A percentile compares a stretch with the other conserved stretches of the same genome.
phyloP scores from a whole-genome alignment of 2,797 vertebrate genomes.

The Chaetodon trifasciatus region DNA sequence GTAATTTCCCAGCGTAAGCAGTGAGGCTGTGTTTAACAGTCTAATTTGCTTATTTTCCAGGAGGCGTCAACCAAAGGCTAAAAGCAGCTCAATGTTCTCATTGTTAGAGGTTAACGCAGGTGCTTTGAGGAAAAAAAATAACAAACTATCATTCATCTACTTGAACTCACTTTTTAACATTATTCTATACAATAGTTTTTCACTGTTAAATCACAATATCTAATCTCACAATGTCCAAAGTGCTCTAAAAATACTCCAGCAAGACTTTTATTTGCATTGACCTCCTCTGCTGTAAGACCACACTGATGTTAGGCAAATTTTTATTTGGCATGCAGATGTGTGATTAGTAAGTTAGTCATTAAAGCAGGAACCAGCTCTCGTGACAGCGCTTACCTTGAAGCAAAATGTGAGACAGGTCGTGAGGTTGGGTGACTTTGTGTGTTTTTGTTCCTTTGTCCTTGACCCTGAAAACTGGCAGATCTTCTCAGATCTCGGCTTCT shows the following conservation, averaged over 20 bases:
- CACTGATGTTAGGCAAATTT: background rate
- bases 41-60: slow-evolving; percentile 88
- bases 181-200: background rate
- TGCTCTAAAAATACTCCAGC: background rate
- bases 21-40: slow-evolving; percentile 15
- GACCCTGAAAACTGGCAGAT: slow-evolving; percentile 52
- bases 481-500: slow-evolving; percentile 58
- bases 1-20: background rate
- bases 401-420: slow-evolving; percentile 72
- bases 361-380: background rate
- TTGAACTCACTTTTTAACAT: background rate
- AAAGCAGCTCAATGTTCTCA: slow-evolving; percentile 57
- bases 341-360: slow-evolving; percentile 25
- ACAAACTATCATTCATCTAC: background rate
- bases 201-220: background rate
- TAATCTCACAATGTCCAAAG: background rate
- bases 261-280: slow-evolving; percentile 2
- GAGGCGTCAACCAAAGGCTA: slow-evolving; percentile 47
- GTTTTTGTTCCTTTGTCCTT: slow-evolving; percentile 63
- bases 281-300: background rate
- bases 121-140: slow-evolving; percentile 18
- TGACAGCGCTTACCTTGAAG: slow-evolving; percentile 76
- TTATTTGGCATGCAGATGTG: slow-evolving; percentile 21
- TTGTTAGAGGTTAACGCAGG: slow-evolving; percentile 59
- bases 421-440: slow-evolving; percentile 54